phyloP scores from a whole-genome alignment of 2,113 vertebrate species.

The Atractosteus spatula region DNA sequence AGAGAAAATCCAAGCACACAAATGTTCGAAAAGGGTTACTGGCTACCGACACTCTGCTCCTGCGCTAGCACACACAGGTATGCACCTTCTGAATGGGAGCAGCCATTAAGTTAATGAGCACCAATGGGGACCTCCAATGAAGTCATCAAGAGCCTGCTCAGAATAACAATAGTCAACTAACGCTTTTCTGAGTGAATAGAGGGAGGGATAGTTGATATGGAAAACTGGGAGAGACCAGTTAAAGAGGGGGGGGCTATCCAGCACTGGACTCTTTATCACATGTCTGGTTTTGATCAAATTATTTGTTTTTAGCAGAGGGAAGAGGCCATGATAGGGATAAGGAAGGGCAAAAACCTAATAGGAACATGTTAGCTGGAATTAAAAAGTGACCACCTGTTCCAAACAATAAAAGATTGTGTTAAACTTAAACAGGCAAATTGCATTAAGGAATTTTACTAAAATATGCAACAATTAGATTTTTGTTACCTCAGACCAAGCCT shows the following conservation, averaged over 20 bases:
- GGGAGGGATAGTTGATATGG: constrained; percentile 49
- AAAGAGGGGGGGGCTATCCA: constrained; percentile 4
- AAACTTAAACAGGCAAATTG: too few relatives aligned
- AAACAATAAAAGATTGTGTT: too few relatives aligned
- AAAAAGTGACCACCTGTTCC: constrained; percentile 3
- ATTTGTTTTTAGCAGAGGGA: constrained; percentile 21
- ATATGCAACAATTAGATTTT: too few relatives aligned
- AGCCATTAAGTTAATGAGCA: constrained; percentile 74
- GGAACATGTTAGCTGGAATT: constrained; percentile 19
- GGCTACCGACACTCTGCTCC: constrained; percentile 22
- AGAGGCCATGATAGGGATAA: constrained; percentile 5
- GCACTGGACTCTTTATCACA: constrained; percentile 9
- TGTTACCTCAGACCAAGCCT: too few relatives aligned
- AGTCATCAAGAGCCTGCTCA: constrained; percentile 69
- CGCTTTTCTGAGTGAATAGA: constrained; percentile 71
- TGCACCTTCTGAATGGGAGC: constrained; percentile 40
- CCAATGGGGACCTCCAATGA: constrained; percentile 71
- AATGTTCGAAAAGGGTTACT: constrained; percentile 15
- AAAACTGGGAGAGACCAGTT: constrained; percentile 48
- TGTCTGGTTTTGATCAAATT: constrained; percentile 24
- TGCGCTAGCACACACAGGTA: constrained; percentile 32
- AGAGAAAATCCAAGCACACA: constrained; percentile 15
- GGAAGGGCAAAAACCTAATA: constrained; percentile 13
- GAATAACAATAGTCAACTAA: constrained; percentile 77
- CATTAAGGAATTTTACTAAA: too few relatives aligned